Conservation (phyloP, 2,797 vertebrate genomes). For the Neosilurus mollespiculum region DNA sequence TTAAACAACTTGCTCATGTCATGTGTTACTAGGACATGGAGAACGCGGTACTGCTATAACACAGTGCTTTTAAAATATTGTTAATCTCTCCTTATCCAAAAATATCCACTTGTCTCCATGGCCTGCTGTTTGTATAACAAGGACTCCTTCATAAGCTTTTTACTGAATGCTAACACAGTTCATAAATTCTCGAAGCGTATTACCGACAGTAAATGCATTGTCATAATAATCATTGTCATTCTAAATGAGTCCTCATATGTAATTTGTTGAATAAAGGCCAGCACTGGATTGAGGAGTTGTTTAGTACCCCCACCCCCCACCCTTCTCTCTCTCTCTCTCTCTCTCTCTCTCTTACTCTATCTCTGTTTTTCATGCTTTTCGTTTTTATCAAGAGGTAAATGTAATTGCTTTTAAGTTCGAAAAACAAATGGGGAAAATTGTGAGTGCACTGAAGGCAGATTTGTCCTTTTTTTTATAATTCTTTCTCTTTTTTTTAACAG, state of each 20-base stretch:
- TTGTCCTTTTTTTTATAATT: conserved; percentile 69
- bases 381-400: conserved; percentile 66
- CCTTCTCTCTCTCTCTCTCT: conserved; percentile 20
- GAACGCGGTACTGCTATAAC: not conserved
- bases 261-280: conserved; percentile 68
- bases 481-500: conserved; percentile 60
- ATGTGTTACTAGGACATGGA: not conserved
- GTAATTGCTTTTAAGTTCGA: conserved; percentile 78
- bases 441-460: conserved; percentile 76
- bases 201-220: conserved; percentile 21
- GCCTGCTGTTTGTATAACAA: conserved; percentile 3
- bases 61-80: not conserved
- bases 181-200: conserved; percentile 11
- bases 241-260: conserved; percentile 70
- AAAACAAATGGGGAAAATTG: conserved; percentile 75
- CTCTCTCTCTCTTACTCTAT: not conserved
- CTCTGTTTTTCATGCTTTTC: conserved; percentile 9
- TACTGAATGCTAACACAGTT: conserved; percentile 8
- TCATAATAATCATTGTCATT: conserved; percentile 71
- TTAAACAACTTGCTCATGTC: not conserved
- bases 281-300: conserved; percentile 71
- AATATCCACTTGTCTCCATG: not conserved
- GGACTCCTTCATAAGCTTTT: conserved; percentile 6
- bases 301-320: conserved; percentile 38
- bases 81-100: not conserved